Evolutionary conservation across 2,888 invertebrate genomes (phyloP).

Genomic region (Noctua pronuba): DNA sequence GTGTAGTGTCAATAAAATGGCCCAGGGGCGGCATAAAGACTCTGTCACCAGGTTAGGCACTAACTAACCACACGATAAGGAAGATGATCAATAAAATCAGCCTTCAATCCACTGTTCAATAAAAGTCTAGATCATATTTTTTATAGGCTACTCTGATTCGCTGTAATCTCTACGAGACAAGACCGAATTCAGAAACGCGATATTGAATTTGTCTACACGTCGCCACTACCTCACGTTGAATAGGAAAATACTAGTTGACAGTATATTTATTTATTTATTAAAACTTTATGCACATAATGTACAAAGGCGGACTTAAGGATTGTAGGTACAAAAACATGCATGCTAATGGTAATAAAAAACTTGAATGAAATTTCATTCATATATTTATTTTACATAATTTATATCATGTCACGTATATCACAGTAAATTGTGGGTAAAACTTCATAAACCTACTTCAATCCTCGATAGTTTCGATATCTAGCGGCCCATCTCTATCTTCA

Average conservation of each 20-base stretch:
- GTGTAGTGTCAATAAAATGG: not conserved
- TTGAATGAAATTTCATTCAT: slow-evolving; percentile 27
- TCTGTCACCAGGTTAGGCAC: too few relatives aligned
- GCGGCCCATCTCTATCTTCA: slow-evolving; percentile 75
- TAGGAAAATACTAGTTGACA: not conserved
- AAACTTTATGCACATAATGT: too few relatives aligned
- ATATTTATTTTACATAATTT: slow-evolving; percentile 35
- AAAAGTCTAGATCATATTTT: not conserved
- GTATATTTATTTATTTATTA: too few relatives aligned
- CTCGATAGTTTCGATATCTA: slow-evolving; percentile 82
- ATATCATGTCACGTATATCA: slow-evolving; percentile 52
- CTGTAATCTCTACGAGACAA: not conserved
- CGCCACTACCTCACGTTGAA: not conserved
- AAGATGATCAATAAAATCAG: not conserved
- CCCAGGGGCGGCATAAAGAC: too few relatives aligned
- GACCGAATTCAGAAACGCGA: not conserved
- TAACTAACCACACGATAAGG: too few relatives aligned
- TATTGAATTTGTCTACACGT: not conserved
- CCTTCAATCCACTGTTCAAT: not conserved
- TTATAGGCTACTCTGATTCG: not conserved
- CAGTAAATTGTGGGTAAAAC: slow-evolving; percentile 42
- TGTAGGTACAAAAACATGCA: not conserved
- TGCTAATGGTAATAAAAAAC: slow-evolving; percentile 8
- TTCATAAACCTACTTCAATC: slow-evolving; percentile 41
- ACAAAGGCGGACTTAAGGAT: too few relatives aligned